These are phyloP conservation scores for Pelagia noctiluca DNA, from an alignment of 30 jellyfish, hydroid and myxozoan genomes.

Conservation along the genomic window DNA sequence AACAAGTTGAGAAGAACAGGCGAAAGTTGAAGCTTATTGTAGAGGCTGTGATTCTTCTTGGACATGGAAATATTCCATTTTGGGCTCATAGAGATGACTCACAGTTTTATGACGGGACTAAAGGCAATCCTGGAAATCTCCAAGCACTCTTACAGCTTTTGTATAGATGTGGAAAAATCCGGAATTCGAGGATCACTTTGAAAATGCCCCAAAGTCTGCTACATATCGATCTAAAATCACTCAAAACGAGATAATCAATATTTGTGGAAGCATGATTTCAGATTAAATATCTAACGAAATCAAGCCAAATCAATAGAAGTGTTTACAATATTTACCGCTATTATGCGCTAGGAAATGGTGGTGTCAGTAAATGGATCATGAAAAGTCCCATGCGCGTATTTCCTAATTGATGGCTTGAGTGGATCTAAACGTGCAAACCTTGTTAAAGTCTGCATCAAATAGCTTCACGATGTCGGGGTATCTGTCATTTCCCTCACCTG, in stretches of 20 bases:
- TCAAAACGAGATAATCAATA: slow-evolving; percentile 67
- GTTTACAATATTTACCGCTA: too few relatives aligned
- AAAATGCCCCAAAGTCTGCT: slow-evolving; percentile 25
- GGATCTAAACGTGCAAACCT: slow-evolving; percentile 68
- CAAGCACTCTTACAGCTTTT: slow-evolving; percentile 19
- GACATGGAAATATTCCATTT: slow-evolving; percentile 36
- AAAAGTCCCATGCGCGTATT: slow-evolving; percentile 71
- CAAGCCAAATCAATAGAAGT: too few relatives aligned
- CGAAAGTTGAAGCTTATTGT: background rate
- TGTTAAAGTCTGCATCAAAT: slow-evolving; percentile 43
- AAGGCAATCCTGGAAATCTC: slow-evolving; percentile 39
- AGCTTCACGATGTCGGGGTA: slow-evolving; percentile 48
- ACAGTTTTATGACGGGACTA: background rate
- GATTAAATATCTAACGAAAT: slow-evolving; percentile 6
- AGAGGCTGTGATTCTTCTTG: slow-evolving; percentile 42
- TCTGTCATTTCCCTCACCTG: too few relatives aligned
- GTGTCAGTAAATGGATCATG: slow-evolving; percentile 60
- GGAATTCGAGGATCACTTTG: slow-evolving; percentile 16
- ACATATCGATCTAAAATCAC: slow-evolving; percentile 50
- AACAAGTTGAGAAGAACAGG: slow-evolving; percentile 4
- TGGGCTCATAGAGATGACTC: slow-evolving; percentile 53
- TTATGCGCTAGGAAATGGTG: too few relatives aligned
- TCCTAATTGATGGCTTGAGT: slow-evolving; percentile 72
- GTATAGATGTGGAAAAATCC: slow-evolving; percentile 7
- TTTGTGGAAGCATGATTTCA: slow-evolving; percentile 61